A percentile compares a stretch with the other conserved stretches of the same genome.
phyloP scores from a whole-genome alignment of 2,797 vertebrate genomes.

The Orientallactaga sibirica region DNA sequence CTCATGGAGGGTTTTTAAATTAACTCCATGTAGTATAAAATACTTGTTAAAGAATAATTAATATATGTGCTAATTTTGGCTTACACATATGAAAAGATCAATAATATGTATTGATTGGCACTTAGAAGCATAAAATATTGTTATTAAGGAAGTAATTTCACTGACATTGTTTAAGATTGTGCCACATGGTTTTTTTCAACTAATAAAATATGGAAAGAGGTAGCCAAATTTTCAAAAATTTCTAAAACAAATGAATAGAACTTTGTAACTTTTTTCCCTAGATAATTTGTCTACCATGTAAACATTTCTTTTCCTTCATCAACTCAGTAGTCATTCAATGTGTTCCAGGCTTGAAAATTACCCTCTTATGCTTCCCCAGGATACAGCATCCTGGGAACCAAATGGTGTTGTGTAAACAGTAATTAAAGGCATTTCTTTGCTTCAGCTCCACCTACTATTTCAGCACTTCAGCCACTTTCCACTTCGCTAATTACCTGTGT shows the following conservation, averaged over 20 bases:
- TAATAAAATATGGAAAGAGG: neutral
- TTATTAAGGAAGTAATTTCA: neutral
- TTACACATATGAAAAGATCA: neutral
- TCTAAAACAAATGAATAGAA: constrained; percentile 13
- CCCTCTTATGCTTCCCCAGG: neutral
- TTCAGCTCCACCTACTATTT: neutral
- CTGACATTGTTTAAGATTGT: constrained; percentile 42
- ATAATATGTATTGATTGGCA: neutral
- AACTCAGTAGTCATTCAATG: neutral
- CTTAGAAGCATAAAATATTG: constrained; percentile 14
- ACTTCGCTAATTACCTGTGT: constrained; percentile 24
- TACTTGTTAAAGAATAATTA: constrained; percentile 23
- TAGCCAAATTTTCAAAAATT: constrained; percentile 33
- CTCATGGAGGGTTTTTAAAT: neutral
- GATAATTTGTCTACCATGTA: neutral
- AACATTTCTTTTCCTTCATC: neutral
- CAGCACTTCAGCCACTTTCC: neutral
- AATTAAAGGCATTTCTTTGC: constrained; percentile 63
- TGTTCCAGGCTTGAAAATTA: constrained; percentile 51
- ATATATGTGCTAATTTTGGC: neutral
- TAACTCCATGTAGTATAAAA: neutral
- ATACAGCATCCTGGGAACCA: neutral
- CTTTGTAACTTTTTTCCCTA: constrained; percentile 13
- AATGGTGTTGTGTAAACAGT: constrained; percentile 3
- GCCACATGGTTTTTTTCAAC: neutral